phyloP scores from a whole-genome alignment of 2,797 vertebrate species.

The Paguma larvata region DNA sequence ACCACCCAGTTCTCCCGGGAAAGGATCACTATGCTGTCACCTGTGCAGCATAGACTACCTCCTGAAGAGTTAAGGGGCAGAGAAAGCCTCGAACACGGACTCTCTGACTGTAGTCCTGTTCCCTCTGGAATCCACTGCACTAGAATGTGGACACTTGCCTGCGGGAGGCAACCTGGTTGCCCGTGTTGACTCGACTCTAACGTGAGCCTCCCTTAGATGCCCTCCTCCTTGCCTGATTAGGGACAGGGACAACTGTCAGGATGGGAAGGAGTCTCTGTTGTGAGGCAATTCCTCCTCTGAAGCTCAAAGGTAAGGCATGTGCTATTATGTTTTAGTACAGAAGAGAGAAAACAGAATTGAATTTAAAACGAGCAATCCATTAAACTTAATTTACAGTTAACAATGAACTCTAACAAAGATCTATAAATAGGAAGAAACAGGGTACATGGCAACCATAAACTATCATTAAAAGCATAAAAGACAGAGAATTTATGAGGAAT shows the following conservation, averaged over 20 bases:
- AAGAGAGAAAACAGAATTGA: slow-evolving; percentile 36
- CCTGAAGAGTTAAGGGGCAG: neutral
- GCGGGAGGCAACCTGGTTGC: too few species aligned
- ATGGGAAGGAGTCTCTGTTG: neutral
- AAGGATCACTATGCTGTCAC: neutral
- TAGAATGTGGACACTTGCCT: neutral
- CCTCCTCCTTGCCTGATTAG: neutral
- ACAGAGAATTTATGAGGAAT: slow-evolving; percentile 33
- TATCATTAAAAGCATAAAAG: neutral
- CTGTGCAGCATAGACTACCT: neutral
- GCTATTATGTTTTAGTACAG: slow-evolving; percentile 13
- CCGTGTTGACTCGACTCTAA: neutral
- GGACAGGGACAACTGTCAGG: neutral
- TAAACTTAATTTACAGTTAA: slow-evolving; percentile 39
- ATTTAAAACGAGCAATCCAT: slow-evolving; percentile 46
- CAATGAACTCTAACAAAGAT: slow-evolving; percentile 21
- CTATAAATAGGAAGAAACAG: neutral
- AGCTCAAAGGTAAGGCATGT: neutral
- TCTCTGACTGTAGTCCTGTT: neutral
- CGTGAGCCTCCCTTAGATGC: neutral
- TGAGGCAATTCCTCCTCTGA: neutral
- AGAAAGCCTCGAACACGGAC: neutral
- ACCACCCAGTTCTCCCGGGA: neutral
- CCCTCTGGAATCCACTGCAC: neutral
- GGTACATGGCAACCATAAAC: neutral